These are phyloP conservation scores for Python bivittatus DNA, from an alignment of 2,113 vertebrate species.

Conservation along the genomic window DNA sequence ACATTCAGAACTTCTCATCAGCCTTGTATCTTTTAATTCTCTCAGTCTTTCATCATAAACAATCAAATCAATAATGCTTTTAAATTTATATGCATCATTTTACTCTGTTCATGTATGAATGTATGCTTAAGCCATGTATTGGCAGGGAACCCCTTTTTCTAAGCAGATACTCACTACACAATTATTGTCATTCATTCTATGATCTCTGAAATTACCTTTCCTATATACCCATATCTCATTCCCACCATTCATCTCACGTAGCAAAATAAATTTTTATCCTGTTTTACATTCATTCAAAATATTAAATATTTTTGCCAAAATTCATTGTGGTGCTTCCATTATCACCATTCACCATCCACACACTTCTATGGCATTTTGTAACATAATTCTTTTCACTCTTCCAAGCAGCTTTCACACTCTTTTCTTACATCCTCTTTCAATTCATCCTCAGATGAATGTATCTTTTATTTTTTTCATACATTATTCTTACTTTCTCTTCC, in stretches of 20 bases:
- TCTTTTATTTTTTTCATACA: background rate
- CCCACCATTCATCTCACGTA: background rate
- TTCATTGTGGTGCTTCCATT: background rate
- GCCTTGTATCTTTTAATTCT: no score
- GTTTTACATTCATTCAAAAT: background rate
- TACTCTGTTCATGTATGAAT: background rate
- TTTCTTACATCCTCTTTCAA: background rate
- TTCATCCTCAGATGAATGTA: background rate
- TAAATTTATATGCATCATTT: background rate
- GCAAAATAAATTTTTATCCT: background rate
- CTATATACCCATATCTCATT: background rate
- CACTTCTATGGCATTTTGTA: background rate
- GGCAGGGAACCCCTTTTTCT: background rate
- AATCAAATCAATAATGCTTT: background rate
- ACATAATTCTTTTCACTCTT: background rate
- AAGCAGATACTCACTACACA: background rate
- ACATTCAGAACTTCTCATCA: no score
- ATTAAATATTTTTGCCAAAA: background rate
- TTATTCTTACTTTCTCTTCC: background rate
- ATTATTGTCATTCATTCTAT: background rate
- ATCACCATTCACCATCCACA: background rate
- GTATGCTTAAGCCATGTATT: background rate
- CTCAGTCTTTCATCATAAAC: background rate
- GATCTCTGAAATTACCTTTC: background rate
- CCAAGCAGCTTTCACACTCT: background rate